Percentiles rank a stretch among this genome's conserved stretches.
phyloP scores from a whole-genome alignment of 2,888 invertebrate species.

The Archaeoteleia sp. region DNA sequence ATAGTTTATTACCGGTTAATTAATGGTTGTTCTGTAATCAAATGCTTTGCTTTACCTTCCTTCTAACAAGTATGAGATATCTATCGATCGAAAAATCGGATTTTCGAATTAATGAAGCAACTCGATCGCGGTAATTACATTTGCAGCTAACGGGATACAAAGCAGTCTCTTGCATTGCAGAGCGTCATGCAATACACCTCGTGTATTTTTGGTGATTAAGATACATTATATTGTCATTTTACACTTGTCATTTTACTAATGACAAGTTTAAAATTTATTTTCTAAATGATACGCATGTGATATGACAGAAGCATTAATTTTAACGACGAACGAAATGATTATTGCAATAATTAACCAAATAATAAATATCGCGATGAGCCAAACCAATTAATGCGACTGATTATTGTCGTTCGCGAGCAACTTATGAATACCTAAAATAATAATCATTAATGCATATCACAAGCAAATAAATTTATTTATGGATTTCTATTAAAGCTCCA shows the following conservation, averaged over 20 bases:
- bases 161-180: conserved; percentile 17
- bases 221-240: too few relatives aligned
- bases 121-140: conserved; percentile 61
- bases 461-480: conserved; percentile 20
- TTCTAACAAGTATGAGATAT: conserved; percentile 43
- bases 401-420: conserved; percentile 13
- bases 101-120: conserved; percentile 61
- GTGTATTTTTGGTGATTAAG: too few relatives aligned
- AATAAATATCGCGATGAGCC: conserved; percentile 1
- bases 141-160: conserved; percentile 55
- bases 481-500: conserved; percentile 15
- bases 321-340: conserved; percentile 7
- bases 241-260: too few relatives aligned
- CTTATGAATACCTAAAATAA: conserved; percentile 17
- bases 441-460: conserved; percentile 1
- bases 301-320: conserved; percentile 13
- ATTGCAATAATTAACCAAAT: conserved; percentile 6
- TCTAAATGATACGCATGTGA: too few relatives aligned
- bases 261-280: too few relatives aligned
- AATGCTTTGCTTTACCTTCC: not conserved
- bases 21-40: not conserved
- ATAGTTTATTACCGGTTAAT: not conserved
- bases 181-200: too few relatives aligned
- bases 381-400: conserved; percentile 8
- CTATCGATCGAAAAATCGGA: conserved; percentile 42